Base-by-base conservation (phyloP, 2,113 vertebrate species). In the Ceratotherium simum region DNA sequence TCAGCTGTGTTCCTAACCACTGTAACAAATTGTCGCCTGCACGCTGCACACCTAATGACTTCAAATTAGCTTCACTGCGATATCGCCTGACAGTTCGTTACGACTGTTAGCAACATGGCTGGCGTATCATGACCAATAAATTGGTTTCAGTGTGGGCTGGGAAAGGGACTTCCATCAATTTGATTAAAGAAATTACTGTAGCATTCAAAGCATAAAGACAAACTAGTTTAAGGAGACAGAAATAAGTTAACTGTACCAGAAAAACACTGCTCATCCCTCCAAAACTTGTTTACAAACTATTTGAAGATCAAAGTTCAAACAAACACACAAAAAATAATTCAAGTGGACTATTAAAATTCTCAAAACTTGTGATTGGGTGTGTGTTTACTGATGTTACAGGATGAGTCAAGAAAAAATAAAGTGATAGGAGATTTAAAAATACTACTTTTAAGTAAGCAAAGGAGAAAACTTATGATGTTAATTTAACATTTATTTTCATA, bases 171-270 rank as follows among this genome's bases (percentile, higher is more conserved):
- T 99, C 99, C 99, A 99, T 99, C 99, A 99, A 99, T 99, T 99
- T 99, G 99, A 99, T 99, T 99, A 99, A 99, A 99, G 99, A 99
- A 99, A 99, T 99, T 99, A 99, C 99, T 99, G 99, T 99, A 99
- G 98, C 99, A 99, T 99, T 98, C 99, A 99, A 99, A 99, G 99
- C 98, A 98, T 98, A 98, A 99, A 99, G 99, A 99, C 99, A 99
- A 99, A 99, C 98, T 99, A 99, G 99, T 99, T 98, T 98, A 99
- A 99, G 99, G 98, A 98, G 98, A 99, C 98, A 99, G 99, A 99
- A 99, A 98, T 99, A 99, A 99, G 99, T 99, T 99, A 98, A 98
- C 98, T 98, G 98, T 98, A 98, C 98, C 98, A 99, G 98, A 98
- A 99, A 99, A 98, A 98, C 98, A 98, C 2, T 81, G 97, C 97